Base-by-base conservation (phyloP, 2,113 vertebrate species). In the Hippocampus barbouri region DNA sequence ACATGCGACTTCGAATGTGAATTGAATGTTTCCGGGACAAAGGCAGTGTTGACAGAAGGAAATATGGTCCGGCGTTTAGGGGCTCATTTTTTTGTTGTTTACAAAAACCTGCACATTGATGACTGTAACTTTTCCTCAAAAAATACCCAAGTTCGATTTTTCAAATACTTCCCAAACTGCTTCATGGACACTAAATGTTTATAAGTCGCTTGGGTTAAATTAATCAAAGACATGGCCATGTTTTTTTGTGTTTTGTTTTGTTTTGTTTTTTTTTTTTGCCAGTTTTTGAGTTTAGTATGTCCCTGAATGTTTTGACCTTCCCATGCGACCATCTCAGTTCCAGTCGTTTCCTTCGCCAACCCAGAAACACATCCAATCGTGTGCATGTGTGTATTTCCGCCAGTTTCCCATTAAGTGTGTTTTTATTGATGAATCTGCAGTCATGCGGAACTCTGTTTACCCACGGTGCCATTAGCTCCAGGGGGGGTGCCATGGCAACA, bases 351-450 rank as follows among this genome's bases (percentile, higher is more conserved):
- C 62, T 38, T 41, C 38, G 38, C 38, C 21, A 43, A 11, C 2
- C 38, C 61, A 41, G 38, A 21, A 61, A 30, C 18, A 4, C 18
- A 38, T 62, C 30, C 60, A 63, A n/a, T 21, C 21, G 25, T 60
- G 56, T n/a, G 54, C 66, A 67, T 20, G 14, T 66, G 57, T 23
- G 53, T 41, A 54, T 65, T 30, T 66, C 20, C 51, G 41, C 16
- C 21, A 66, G 27, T 16, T 57, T 66, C 66, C 72, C 63, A 83
- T 76, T 82, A 84, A 69, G 54, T 47, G 71, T 66, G 18, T 68
- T 77, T 85, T 82, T 80, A 86, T 85, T 75, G 76, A 88, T 85
- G 77, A 71, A 71, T 59, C 68, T 71, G 83, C 76, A 69, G 66
- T 69, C 79, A 83, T 77, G 75, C 38, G 56, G 73, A 80, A 79